phyloP scores from a whole-genome alignment of 1,140 invertebrate genomes.

The Oncopodura yosiiana region DNA sequence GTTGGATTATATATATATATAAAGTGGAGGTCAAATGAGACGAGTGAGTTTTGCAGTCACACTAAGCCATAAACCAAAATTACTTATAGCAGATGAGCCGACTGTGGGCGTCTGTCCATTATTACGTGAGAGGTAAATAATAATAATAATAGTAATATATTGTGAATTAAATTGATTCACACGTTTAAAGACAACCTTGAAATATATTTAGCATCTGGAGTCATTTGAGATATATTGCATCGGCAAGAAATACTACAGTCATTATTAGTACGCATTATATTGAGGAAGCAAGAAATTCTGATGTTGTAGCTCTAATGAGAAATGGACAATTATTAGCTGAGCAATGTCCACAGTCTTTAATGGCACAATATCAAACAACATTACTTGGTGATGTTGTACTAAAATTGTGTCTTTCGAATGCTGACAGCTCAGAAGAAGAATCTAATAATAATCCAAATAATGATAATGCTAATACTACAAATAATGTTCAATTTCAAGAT shows the following conservation, averaged over 20 bases:
- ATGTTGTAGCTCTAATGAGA: conserved; percentile 68
- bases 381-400: conserved; percentile 87
- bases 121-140: conserved; percentile 41
- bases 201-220: conserved; percentile 31
- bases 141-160: no score
- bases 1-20: no score
- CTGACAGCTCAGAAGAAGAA: neutral
- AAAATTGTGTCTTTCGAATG: conserved; percentile 63
- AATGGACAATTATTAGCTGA: conserved; percentile 80
- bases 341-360: conserved; percentile 71
- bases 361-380: conserved; percentile 67
- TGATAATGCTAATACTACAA: no score
- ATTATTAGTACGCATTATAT: conserved; percentile 91
- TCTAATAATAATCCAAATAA: neutral
- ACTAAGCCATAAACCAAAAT: conserved; percentile 42
- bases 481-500: no score
- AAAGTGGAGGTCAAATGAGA: conserved; percentile 45
- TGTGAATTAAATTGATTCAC: no score
- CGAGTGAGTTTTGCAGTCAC: conserved; percentile 43
- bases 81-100: conserved; percentile 46
- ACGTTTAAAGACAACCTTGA: no score
- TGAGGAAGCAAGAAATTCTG: conserved; percentile 77
- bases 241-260: conserved; percentile 56
- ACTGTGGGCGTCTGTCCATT: conserved; percentile 48
- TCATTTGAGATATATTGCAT: conserved; percentile 16